Conservation (phyloP, 2,113 vertebrate species). For the Piaya cayana region DNA sequence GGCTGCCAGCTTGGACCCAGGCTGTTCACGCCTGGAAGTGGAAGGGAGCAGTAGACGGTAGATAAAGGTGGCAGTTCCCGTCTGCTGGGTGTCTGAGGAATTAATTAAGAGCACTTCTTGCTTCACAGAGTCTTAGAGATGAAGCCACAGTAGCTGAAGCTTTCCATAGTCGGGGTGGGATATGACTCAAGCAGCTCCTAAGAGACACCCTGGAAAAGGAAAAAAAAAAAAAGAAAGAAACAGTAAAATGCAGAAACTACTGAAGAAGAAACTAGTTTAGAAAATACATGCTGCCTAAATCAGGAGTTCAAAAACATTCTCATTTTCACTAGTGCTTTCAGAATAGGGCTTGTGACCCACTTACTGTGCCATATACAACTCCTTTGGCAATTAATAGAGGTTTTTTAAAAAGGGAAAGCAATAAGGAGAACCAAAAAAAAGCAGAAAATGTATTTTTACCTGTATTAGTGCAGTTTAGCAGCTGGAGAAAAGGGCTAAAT, state of each 20-base stretch:
- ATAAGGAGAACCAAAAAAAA: not conserved
- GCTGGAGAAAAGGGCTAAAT: not conserved
- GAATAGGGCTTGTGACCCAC: not conserved
- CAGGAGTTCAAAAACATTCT: not conserved
- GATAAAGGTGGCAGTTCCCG: slow-evolving; percentile 43
- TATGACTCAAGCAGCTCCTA: not conserved
- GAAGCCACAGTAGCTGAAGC: not conserved
- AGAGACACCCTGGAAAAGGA: not conserved
- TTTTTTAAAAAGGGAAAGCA: not conserved
- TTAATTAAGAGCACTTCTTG: slow-evolving; percentile 25
- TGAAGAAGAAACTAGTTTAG: not conserved
- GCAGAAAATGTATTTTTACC: slow-evolving; percentile 2
- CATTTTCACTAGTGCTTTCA: not conserved
- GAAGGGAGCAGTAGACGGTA: not conserved
- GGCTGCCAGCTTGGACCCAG: not conserved
- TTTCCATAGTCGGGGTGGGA: not conserved
- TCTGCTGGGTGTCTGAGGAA: slow-evolving; percentile 42
- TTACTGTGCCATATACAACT: not conserved
- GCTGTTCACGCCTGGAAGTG: not conserved
- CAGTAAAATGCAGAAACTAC: not conserved
- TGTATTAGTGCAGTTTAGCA: not conserved
- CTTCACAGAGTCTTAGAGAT: not conserved
- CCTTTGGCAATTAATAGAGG: not conserved
- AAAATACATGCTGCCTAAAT: not conserved
- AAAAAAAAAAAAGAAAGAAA: not conserved